Conservation (phyloP, 2,797 vertebrate genomes). For the Okamejei kenojei region DNA sequence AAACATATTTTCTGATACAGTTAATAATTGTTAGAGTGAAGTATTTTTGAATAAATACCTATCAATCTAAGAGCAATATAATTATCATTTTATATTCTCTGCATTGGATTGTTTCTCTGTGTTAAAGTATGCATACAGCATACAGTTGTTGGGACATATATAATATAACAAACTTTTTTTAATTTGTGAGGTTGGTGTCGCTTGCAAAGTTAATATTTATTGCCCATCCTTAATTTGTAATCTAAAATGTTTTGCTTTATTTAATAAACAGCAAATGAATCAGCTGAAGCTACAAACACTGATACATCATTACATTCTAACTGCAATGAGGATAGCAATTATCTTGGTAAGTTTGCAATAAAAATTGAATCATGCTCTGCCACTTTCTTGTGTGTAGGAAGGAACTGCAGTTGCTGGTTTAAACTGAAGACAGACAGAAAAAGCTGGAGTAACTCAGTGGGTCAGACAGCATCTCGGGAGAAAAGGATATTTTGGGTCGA, state of each 20-base stretch:
- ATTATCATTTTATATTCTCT: neutral
- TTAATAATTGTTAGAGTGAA: neutral
- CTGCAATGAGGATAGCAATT: constrained; percentile 66
- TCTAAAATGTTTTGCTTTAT: neutral
- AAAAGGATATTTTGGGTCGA: too few species aligned
- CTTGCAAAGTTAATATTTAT: neutral
- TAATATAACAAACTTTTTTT: neutral
- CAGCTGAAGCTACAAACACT: constrained; percentile 48
- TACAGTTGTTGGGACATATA: neutral
- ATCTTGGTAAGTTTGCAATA: constrained; percentile 59
- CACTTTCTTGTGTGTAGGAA: neutral
- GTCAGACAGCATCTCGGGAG: too few species aligned
- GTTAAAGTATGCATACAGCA: neutral
- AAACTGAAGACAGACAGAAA: too few species aligned
- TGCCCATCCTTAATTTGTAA: neutral
- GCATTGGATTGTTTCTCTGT: neutral
- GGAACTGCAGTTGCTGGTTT: too few species aligned
- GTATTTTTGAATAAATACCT: neutral
- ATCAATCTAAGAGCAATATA: neutral
- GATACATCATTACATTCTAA: constrained; percentile 60
- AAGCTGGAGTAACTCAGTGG: too few species aligned
- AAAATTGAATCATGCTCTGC: constrained; percentile 8
- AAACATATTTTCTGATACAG: neutral
- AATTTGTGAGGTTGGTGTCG: neutral
- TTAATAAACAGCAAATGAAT: constrained; percentile 42